Evolutionary conservation across 1,140 invertebrate genomes (phyloP), one percentile per base, ranked within the genome.

Genomic region (Platyura marginata): DNA sequence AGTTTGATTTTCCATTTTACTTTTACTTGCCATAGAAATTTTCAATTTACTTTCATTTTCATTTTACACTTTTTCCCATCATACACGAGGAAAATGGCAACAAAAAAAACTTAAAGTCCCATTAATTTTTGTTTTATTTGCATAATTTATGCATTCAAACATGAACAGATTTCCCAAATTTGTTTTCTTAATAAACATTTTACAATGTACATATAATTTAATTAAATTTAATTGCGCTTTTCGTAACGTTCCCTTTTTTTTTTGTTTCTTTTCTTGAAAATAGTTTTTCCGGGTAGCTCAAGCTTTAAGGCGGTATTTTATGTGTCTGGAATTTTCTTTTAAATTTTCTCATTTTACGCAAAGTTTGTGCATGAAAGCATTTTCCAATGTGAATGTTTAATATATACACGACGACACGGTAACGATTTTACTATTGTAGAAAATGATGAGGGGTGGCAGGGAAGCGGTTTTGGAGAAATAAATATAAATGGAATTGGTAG

Each of bases 321-420:
- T 41, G 40, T 41, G 40, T 41, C 40, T 41, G 40, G 40, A 41
- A 16, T 41, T 41, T 29, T 32, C 29, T 32, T 23, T 23, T 41
- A 25, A 41, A 25, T 41, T 18, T 41, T 19, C 10, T 40, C 38
- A 19, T 37, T 37, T 10, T 16, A 9, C 9, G 29, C 8, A 8
- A 9, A 9, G 29, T 32, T 32, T 32, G 29, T 32, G 29, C 29
- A 32, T 32, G 29, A 32, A 32, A 32, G 29, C 29, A 32, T 32
- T n/a, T 32, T 9, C 8, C n/a, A 32, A n/a, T n/a, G n/a, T n/a
- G n/a, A n/a, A n/a, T n/a, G n/a, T n/a, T n/a, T n/a, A n/a, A n/a
- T n/a, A n/a, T n/a, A n/a, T n/a, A n/a, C n/a, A n/a, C n/a, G n/a
- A n/a, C n/a, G n/a, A n/a, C n/a, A n/a, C n/a, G n/a, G n/a, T n/a